Base-by-base conservation (phyloP, 2,797 vertebrate species). In the Hydrolagus colliei region DNA sequence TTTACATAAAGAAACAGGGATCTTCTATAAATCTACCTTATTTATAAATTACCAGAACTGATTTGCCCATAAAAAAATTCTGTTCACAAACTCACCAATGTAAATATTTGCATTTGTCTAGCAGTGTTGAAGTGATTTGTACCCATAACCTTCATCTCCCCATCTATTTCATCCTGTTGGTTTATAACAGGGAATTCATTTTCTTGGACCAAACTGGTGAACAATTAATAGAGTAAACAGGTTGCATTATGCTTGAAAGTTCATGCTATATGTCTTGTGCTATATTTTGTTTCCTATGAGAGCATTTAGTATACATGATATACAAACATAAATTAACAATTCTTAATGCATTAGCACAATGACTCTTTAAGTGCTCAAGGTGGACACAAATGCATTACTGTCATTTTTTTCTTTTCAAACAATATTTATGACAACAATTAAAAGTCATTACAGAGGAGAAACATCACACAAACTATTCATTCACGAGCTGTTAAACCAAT, bases 281-380 rank as follows among this genome's bases (percentile, higher is more conserved):
- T 77, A 63, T n/a, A 67, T 65, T 67, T 12, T 74, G 68, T 85
- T 85, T 86, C 87, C 86, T 61, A 80, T 78, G 87, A 87, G 82
- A 62, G n/a, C 62, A 18, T 87, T 87, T 62, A 79, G 87, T 82
- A 74, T 82, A 73, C 41, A 86, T 88, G 87, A 88, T 87, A 86
- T 86, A 88, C 86, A 86, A 78, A 87, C 86, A 86, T 87, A 87
- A 88, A 87, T 87, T 88, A 77, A 86, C 73, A 87, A 78, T 86
- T 86, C 88, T 78, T 71, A 87, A 75, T 68, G 82, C 86, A 86
- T 73, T 86, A 73, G 61, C 86, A 86, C 86, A 88, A 86, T 86
- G 86, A 84, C 86, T 86, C 72, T 76, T 13, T 79, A 68, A 82
- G 63, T 84, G 82, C 72, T 88, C 67, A 68, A 22, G 73, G 85